phyloP scores from a whole-genome alignment of 2,113 vertebrate species.

The Hypocryptadius cinnamomeus region DNA sequence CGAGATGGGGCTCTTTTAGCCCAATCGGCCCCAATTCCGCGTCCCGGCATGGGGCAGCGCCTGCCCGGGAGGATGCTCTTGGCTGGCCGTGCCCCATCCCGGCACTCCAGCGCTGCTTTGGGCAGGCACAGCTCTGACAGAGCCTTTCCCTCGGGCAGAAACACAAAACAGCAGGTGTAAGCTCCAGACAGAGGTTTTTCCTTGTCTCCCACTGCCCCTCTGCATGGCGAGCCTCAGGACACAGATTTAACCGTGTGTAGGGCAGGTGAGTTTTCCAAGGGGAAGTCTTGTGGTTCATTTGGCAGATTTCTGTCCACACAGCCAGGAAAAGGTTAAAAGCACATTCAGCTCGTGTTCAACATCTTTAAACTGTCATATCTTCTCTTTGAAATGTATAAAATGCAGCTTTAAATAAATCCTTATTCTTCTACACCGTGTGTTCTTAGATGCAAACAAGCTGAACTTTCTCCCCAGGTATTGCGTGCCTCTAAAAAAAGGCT shows the following conservation, averaged over 20 bases:
- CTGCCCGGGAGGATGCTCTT: background rate
- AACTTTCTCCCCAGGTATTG: background rate
- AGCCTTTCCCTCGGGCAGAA: fast-evolving
- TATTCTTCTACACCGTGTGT: background rate
- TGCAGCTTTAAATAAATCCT: background rate
- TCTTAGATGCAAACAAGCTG: background rate
- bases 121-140: no score
- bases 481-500: background rate
- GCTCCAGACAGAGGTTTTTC: fast-evolving
- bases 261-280: background rate
- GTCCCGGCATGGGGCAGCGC: background rate
- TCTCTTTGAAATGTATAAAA: background rate
- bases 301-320: background rate
- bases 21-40: fast-evolving
- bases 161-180: fast-evolving
- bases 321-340: background rate
- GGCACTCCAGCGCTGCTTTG: no score
- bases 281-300: background rate
- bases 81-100: no score
- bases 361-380: background rate
- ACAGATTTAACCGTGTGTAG: fast-evolving
- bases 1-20: background rate
- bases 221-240: background rate
- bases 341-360: background rate
- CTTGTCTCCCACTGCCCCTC: background rate